These are phyloP conservation scores for Lithophane semibrunnea DNA, from an alignment of 2,888 invertebrate species.

Conservation along the genomic window DNA sequence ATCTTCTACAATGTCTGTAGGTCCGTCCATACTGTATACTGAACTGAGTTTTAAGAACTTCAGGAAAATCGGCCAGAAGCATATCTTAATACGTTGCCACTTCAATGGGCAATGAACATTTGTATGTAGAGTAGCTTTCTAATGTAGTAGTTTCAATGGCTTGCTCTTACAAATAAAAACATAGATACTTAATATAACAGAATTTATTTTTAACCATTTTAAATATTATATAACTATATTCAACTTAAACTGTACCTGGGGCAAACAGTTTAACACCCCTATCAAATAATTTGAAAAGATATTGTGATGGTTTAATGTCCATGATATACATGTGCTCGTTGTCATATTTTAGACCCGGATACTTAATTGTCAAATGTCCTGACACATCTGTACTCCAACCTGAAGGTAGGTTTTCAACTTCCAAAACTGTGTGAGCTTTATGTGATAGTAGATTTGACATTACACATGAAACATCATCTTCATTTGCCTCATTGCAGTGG, in stretches of 20 bases:
- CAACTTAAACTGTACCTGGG: constrained; percentile 90
- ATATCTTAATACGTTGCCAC: neutral
- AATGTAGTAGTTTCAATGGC: neutral
- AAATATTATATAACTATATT: neutral
- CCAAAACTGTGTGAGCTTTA: constrained; percentile 91
- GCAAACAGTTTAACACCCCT: constrained; percentile 94
- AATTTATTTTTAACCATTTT: neutral
- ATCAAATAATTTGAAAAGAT: constrained; percentile 93
- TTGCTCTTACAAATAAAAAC: neutral
- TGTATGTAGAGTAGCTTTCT: neutral
- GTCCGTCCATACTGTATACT: neutral
- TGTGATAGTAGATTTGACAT: constrained; percentile 91
- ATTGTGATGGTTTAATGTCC: constrained; percentile 80
- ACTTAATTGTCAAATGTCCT: constrained; percentile 91
- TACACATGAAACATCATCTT: constrained; percentile 90
- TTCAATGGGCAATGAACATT: neutral
- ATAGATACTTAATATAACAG: neutral
- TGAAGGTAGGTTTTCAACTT: constrained; percentile 92
- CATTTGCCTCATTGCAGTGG: constrained; percentile 91
- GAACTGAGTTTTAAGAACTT: no score
- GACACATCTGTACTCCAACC: constrained; percentile 94
- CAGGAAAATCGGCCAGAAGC: no score
- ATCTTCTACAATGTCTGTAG: neutral
- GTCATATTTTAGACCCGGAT: constrained; percentile 81
- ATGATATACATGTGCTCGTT: constrained; percentile 75